Evolutionary conservation across 2,113 vertebrate species (phyloP).

Genomic region (Melospiza melodia): DNA sequence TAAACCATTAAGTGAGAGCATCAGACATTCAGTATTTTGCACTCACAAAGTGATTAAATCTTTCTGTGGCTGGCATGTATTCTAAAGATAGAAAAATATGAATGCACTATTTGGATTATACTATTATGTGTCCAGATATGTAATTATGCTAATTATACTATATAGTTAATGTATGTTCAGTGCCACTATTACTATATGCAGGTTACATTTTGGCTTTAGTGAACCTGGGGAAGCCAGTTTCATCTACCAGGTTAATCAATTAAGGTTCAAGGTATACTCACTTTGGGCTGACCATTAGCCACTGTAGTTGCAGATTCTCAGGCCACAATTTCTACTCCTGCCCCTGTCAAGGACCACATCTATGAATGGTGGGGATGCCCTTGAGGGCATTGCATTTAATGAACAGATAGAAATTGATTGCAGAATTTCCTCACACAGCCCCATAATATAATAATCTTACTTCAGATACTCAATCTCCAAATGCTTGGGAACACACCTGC

Average conservation of each 20-base stretch:
- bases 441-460: background rate
- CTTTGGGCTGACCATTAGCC: background rate
- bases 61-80: background rate
- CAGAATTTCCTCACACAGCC: background rate
- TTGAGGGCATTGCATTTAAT: background rate
- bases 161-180: background rate
- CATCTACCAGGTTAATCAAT: background rate
- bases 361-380: rapidly evolving
- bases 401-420: background rate
- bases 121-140: background rate
- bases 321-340: background rate
- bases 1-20: background rate
- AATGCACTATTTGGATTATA: background rate
- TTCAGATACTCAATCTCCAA: background rate
- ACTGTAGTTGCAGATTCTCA: background rate
- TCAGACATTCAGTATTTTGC: background rate
- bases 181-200: background rate
- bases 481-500: background rate
- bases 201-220: background rate
- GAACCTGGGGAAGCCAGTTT: background rate
- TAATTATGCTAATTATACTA: background rate
- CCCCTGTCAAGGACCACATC: rapidly evolving
- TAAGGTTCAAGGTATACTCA: background rate
- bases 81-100: background rate
- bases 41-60: background rate